Percentiles rank a stretch among this genome's conserved stretches.
Conservation (phyloP, 2,888 invertebrate genomes). For the Terebella lapidaria region DNA sequence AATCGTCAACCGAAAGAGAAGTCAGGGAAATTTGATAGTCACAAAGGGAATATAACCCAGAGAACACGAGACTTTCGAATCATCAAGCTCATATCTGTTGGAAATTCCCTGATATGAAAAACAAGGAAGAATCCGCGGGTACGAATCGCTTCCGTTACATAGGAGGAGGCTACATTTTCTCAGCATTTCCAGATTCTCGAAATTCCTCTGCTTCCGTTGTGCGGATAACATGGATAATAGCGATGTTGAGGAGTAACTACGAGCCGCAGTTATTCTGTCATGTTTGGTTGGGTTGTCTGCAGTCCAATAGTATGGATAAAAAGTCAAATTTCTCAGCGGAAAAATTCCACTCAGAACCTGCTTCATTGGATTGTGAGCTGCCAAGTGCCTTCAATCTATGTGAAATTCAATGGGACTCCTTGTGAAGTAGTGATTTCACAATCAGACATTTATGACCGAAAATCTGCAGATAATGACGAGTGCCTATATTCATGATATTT, state of each 20-base stretch:
- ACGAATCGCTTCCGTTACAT: no score
- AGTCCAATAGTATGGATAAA: background rate
- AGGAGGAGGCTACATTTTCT: background rate
- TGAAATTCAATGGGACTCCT: slow-evolving; percentile 1
- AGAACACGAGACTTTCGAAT: no score
- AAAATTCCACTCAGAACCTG: slow-evolving; percentile 5
- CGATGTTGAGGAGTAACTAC: slow-evolving; percentile 11
- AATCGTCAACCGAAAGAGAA: no score
- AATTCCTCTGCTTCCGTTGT: no score
- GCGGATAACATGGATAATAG: slow-evolving; percentile 18
- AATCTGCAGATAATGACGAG: background rate
- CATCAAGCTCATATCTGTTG: no score
- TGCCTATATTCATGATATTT: background rate
- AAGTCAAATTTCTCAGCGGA: no score
- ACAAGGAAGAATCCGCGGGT: no score
- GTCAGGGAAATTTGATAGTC: no score
- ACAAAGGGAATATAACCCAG: no score
- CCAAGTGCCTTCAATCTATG: slow-evolving; percentile 17
- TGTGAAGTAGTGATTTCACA: slow-evolving; percentile 4
- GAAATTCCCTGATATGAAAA: no score
- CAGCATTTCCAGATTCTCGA: background rate
- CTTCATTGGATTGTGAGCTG: slow-evolving; percentile 41
- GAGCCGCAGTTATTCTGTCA: slow-evolving; percentile 17
- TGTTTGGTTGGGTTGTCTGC: slow-evolving; percentile 1
- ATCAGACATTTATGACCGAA: background rate